phyloP scores from a whole-genome alignment of 2,888 invertebrate genomes.

The Drosophila picticornis region DNA sequence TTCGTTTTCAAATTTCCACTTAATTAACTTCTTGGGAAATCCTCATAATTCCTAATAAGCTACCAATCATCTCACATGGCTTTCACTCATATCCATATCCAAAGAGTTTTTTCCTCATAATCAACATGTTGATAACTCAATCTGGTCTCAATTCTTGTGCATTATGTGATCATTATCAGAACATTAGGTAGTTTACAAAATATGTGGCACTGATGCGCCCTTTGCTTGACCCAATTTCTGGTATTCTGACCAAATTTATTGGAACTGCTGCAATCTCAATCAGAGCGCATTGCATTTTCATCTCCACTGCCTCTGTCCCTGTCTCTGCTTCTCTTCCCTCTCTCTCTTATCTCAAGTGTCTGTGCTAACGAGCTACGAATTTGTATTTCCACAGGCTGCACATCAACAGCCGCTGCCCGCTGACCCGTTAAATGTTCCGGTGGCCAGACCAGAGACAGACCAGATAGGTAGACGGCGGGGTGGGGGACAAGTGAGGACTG shows the following conservation, averaged over 20 bases:
- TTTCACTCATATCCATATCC: conserved; percentile 3
- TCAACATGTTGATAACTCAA: conserved; percentile 36
- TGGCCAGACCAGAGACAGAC: conserved; percentile 49
- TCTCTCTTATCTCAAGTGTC: conserved; percentile 72
- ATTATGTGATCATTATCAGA: conserved; percentile 36
- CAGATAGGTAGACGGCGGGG: neutral
- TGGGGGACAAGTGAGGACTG: neutral
- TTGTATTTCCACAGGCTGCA: conserved; percentile 62
- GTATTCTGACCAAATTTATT: conserved; percentile 60
- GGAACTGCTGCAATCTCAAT: conserved; percentile 43
- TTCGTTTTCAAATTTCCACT: neutral
- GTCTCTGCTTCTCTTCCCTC: neutral
- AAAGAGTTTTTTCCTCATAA: conserved; percentile 7
- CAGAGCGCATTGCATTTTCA: conserved; percentile 49
- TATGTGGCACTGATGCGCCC: conserved; percentile 32
- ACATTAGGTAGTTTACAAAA: conserved; percentile 31
- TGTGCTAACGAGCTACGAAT: conserved; percentile 74
- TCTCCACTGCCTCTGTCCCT: conserved; percentile 35
- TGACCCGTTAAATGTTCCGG: conserved; percentile 80
- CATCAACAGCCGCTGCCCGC: conserved; percentile 57
- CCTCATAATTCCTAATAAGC: conserved; percentile 7
- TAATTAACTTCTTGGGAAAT: conserved; percentile 1
- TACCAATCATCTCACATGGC: conserved; percentile 11
- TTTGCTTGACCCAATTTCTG: conserved; percentile 50
- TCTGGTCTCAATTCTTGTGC: conserved; percentile 29